phyloP scores from a whole-genome alignment of 2,797 vertebrate genomes.

The Telmatherina bonti region DNA sequence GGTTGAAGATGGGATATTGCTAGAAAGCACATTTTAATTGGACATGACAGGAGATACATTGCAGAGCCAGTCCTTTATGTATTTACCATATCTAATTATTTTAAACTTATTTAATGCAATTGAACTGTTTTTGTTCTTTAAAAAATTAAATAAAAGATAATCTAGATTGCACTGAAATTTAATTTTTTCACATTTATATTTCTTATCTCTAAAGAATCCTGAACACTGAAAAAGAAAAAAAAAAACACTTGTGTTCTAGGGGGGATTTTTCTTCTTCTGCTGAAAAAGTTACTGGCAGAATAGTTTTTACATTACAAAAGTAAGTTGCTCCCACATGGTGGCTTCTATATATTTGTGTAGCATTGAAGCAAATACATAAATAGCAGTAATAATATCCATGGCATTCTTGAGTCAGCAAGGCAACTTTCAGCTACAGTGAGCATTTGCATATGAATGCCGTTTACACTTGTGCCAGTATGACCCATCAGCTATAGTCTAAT shows the following conservation, averaged over 20 bases:
- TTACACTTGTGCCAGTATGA: conserved; percentile 25
- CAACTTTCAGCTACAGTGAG: background rate
- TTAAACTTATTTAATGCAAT: background rate
- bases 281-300: background rate
- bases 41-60: background rate
- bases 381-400: background rate
- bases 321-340: background rate
- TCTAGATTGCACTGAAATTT: conserved; percentile 25
- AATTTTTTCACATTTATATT: background rate
- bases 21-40: too few species aligned
- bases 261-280: background rate
- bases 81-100: background rate
- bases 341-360: background rate
- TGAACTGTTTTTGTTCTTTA: background rate
- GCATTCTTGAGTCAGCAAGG: background rate
- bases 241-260: background rate
- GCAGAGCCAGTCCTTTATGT: background rate
- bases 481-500: background rate
- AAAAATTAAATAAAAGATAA: conserved; percentile 22
- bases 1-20: too few species aligned
- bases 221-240: conserved; percentile 18
- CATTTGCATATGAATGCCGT: conserved; percentile 8
- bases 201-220: conserved; percentile 37
- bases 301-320: background rate
- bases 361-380: background rate